A percentile compares a stretch with the other conserved stretches of the same genome.
Conservation (phyloP, 2,113 vertebrate genomes). For the Tachuris rubrigastra region DNA sequence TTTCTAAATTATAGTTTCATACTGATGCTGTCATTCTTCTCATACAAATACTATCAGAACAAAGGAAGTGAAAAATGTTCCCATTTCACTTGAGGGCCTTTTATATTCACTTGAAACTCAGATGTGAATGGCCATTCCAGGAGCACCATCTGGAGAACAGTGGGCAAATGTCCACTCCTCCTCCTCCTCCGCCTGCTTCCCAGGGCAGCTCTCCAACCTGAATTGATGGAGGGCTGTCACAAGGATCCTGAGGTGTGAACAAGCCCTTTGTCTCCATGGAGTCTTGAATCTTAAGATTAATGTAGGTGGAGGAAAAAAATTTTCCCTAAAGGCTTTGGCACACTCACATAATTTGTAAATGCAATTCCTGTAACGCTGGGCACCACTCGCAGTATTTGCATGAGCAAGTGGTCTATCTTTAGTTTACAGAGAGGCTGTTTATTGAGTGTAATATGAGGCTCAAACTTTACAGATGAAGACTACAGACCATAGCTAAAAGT, state of each 20-base stretch:
- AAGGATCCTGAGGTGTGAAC: background rate
- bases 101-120: background rate
- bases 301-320: background rate
- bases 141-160: accelerated
- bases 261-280: background rate
- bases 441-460: background rate
- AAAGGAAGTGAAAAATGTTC: background rate
- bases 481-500: background rate
- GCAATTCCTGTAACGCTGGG: background rate
- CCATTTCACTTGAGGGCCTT: background rate
- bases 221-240: background rate
- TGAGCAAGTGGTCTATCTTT: slow-evolving; percentile 10
- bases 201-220: background rate
- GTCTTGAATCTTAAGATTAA: background rate
- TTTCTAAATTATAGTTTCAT: background rate
- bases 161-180: background rate
- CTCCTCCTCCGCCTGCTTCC: background rate
- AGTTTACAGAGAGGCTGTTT: background rate
- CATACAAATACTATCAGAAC: background rate
- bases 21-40: background rate
- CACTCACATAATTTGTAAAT: background rate
- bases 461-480: background rate
- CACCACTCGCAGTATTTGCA: background rate
- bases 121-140: background rate
- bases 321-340: background rate